Conservation (phyloP, 2,113 vertebrate genomes). For the Laticauda laticaudata region DNA sequence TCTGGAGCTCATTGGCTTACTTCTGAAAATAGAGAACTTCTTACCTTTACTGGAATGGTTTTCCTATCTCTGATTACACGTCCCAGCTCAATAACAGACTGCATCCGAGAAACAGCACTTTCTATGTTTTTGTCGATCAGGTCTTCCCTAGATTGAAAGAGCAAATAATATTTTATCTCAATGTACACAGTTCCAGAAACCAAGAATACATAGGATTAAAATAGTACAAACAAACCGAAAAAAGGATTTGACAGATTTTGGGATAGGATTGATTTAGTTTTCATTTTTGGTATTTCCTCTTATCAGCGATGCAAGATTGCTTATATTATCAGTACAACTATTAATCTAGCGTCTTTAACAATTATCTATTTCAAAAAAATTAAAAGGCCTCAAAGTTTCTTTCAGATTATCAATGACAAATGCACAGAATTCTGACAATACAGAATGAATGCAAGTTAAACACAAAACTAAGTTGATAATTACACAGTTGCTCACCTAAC, state of each 20-base stretch:
- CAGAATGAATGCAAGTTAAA: neutral
- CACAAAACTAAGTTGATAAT: neutral
- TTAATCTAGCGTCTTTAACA: neutral
- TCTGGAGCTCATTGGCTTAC: neutral
- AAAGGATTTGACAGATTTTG: neutral
- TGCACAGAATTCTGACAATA: neutral
- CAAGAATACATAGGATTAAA: neutral
- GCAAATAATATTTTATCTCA: slow-evolving; percentile 18
- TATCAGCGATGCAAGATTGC: neutral
- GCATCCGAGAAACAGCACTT: slow-evolving; percentile 89
- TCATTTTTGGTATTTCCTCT: no score
- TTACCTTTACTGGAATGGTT: slow-evolving; percentile 94
- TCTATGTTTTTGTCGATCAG: slow-evolving; percentile 93
- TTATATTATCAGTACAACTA: neutral
- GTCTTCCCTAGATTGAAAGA: slow-evolving; percentile 75
- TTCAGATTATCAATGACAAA: neutral
- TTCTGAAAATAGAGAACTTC: slow-evolving; percentile 4
- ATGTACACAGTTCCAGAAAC: neutral
- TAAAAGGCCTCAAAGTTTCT: neutral
- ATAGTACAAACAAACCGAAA: neutral
- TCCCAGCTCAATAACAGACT: slow-evolving; percentile 96
- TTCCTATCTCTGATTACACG: slow-evolving; percentile 95
- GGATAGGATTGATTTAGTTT: no score
- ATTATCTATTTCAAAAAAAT: neutral
- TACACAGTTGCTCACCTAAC: slow-evolving; percentile 74